phyloP scores from a whole-genome alignment of 2,888 invertebrate genomes.

The Argyresthia goedartella region DNA sequence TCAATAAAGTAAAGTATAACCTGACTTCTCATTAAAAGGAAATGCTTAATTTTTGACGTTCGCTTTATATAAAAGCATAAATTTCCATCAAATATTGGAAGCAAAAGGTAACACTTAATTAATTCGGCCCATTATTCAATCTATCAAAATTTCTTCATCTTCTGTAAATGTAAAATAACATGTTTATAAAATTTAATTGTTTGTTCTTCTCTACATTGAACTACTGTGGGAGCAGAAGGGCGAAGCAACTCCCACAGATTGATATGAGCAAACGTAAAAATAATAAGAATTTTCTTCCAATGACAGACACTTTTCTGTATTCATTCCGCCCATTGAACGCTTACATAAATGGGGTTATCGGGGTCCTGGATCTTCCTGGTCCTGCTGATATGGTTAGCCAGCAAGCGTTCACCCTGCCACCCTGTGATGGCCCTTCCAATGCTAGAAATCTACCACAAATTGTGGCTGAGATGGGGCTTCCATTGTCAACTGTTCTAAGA shows the following conservation, averaged over 20 bases:
- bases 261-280: not conserved
- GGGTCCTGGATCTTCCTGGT: conserved; percentile 16
- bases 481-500: not conserved
- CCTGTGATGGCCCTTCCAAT: too few species aligned
- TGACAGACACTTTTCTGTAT: too few species aligned
- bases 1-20: too few species aligned
- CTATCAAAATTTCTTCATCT: not conserved
- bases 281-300: too few species aligned
- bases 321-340: too few species aligned
- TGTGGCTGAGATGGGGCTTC: not conserved
- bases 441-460: too few species aligned
- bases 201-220: too few species aligned
- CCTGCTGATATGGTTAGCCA: conserved; percentile 28
- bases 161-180: not conserved
- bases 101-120: not conserved
- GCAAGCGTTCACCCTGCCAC: conserved; percentile 22
- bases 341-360: conserved; percentile 40
- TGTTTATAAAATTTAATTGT: not conserved
- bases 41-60: too few species aligned
- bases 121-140: not conserved
- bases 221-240: too few species aligned
- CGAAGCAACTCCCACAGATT: not conserved
- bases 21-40: too few species aligned
- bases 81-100: too few species aligned
- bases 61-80: too few species aligned